Conservation (phyloP, 2,888 invertebrate genomes). For the Noctua janthina region DNA sequence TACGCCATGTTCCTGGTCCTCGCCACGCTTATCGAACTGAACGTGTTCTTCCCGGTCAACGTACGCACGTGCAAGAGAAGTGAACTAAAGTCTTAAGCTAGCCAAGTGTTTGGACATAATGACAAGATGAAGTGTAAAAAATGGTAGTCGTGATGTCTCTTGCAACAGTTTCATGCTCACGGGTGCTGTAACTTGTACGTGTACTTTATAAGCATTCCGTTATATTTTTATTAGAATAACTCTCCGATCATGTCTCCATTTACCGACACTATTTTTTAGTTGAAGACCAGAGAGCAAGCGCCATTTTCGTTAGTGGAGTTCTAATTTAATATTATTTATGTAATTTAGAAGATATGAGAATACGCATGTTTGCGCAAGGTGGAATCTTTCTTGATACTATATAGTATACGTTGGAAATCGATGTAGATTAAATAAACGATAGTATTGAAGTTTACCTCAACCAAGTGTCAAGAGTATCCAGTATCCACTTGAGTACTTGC, state of each 20-base stretch:
- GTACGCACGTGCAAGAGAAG: constrained; percentile 94
- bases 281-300: constrained; percentile 33
- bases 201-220: constrained; percentile 67
- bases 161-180: constrained; percentile 68
- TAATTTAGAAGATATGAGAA: constrained; percentile 47
- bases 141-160: constrained; percentile 71
- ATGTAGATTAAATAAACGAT: constrained; percentile 44
- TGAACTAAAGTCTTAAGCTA: constrained; percentile 82
- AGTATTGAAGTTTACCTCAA: constrained; percentile 40
- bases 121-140: constrained; percentile 69
- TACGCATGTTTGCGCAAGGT: constrained; percentile 41
- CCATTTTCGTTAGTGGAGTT: constrained; percentile 51
- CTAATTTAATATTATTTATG: constrained; percentile 54
- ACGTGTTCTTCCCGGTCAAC: constrained; percentile 97
- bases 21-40: constrained; percentile 97
- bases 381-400: constrained; percentile 28
- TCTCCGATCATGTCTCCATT: constrained; percentile 48
- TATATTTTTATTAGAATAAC: constrained; percentile 60
- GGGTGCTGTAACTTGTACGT: constrained; percentile 68
- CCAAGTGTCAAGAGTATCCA: constrained; percentile 39
- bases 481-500: constrained; percentile 37
- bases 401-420: constrained; percentile 37
- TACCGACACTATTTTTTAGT: constrained; percentile 26
- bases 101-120: constrained; percentile 71
- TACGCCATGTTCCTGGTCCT: constrained; percentile 96